These are phyloP conservation scores for Silurus aristotelis DNA, from an alignment of 2,797 vertebrate genomes.

Conservation along the genomic window DNA sequence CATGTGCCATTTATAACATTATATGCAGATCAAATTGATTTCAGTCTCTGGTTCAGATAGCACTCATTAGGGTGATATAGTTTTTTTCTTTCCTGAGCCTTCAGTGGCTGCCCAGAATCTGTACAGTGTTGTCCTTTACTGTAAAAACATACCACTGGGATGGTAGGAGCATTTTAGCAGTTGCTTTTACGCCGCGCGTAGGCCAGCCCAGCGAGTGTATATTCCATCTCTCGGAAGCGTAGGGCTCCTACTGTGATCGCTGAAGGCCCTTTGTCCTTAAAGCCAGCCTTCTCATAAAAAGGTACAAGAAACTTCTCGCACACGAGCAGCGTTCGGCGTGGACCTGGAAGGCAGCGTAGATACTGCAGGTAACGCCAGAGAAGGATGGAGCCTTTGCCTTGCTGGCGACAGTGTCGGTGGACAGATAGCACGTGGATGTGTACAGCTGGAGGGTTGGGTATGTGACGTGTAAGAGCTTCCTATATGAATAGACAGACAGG, in stretches of 20 bases:
- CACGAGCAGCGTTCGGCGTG: conserved; percentile 74
- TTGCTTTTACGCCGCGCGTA: conserved; percentile 76
- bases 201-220: conserved; percentile 67
- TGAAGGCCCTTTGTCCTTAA: conserved; percentile 73
- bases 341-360: conserved; percentile 70
- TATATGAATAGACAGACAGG: conserved; percentile 42
- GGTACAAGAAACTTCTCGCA: conserved; percentile 78
- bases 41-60: background rate
- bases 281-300: conserved; percentile 79
- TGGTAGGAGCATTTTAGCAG: conserved; percentile 60
- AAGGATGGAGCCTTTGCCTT: conserved; percentile 80
- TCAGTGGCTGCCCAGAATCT: background rate
- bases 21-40: background rate
- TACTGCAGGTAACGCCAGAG: conserved; percentile 82
- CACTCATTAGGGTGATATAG: background rate
- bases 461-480: conserved; percentile 77
- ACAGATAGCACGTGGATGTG: conserved; percentile 81
- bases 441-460: conserved; percentile 67
- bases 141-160: background rate
- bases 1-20: background rate
- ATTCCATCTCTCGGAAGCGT: conserved; percentile 78
- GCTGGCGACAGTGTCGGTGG: conserved; percentile 79
- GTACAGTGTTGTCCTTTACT: conserved; percentile 32
- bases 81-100: conserved; percentile 24
- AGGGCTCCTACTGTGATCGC: conserved; percentile 72